A percentile compares a stretch with the other conserved stretches of the same genome.
Evolutionary conservation across 2,888 invertebrate species (phyloP).

Genomic region (Rhaphigaster nebulosa): DNA sequence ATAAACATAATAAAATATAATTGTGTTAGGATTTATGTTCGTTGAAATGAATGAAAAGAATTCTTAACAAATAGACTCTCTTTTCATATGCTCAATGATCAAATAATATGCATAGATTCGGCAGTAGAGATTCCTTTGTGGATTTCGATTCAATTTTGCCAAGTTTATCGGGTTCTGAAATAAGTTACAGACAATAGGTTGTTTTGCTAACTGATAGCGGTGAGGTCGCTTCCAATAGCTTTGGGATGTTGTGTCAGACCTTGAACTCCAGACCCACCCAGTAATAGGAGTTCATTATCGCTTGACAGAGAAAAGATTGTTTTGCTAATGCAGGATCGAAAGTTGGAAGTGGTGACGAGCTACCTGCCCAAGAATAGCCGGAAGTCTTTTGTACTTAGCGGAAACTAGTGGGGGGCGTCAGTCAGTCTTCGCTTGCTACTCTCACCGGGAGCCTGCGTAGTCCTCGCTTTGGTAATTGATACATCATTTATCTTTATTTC

Average conservation of each 20-base stretch:
- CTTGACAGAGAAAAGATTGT: not conserved
- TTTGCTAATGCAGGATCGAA: not conserved
- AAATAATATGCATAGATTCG: too few species aligned
- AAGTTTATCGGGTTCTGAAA: too few species aligned
- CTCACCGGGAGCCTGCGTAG: not conserved
- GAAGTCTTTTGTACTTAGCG: conserved; percentile 52
- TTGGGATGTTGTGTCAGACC: too few species aligned
- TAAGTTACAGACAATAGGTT: too few species aligned
- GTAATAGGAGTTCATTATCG: not conserved
- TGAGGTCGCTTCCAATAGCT: not conserved
- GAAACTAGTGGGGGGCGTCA: conserved; percentile 39
- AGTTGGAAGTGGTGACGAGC: conserved; percentile 14
- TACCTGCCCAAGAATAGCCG: conserved; percentile 54
- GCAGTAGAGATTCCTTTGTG: too few species aligned
- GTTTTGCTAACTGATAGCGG: not conserved
- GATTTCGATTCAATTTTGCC: too few species aligned
- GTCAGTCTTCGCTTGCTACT: not conserved
- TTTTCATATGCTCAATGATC: too few species aligned
- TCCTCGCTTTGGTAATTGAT: not conserved
- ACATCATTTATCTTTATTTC: not conserved
- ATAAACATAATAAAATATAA: too few species aligned
- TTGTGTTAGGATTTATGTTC: too few species aligned
- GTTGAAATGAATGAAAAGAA: too few species aligned
- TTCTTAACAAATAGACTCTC: too few species aligned
- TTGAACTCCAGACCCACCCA: not conserved